phyloP scores from a whole-genome alignment of 1,140 invertebrate species.

The Protaetia brevitarsis region DNA sequence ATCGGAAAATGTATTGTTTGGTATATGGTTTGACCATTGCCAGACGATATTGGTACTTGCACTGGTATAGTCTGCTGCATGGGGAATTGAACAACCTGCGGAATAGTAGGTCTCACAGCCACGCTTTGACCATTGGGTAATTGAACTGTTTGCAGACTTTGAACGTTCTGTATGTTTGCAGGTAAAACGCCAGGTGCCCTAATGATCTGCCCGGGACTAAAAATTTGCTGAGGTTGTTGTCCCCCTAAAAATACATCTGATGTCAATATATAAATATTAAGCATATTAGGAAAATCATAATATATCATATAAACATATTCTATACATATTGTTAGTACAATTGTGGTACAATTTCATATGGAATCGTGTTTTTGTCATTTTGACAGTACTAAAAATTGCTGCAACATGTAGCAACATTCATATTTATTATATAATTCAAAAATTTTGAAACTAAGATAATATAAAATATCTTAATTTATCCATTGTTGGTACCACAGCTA shows the following conservation, averaged over 20 bases:
- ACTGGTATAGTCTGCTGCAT: constrained; percentile 86
- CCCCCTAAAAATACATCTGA: constrained; percentile 48
- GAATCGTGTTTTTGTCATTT: no score
- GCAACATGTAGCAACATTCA: no score
- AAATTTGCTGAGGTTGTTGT: constrained; percentile 52
- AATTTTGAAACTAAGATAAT: no score
- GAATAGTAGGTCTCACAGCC: constrained; percentile 50
- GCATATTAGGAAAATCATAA: no score
- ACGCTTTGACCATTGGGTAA: constrained; percentile 71
- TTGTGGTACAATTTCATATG: no score
- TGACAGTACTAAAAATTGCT: no score
- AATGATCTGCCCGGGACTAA: constrained; percentile 47
- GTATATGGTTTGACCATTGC: constrained; percentile 87
- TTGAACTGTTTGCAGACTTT: constrained; percentile 55
- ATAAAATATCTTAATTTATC: no score
- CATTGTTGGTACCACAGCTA: no score
- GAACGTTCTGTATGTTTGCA: constrained; percentile 39
- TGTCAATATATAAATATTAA: no score
- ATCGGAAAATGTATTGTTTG: constrained; percentile 90
- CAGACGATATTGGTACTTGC: constrained; percentile 85
- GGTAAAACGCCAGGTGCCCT: constrained; percentile 41
- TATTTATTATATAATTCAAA: no score
- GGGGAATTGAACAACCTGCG: constrained; percentile 72
- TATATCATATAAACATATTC: no score
- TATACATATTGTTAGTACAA: no score